Evolutionary conservation across 2,797 vertebrate genomes (phyloP), one percentile per base, ranked within the genome.

Genomic region (Rhinogobio ventralis): DNA sequence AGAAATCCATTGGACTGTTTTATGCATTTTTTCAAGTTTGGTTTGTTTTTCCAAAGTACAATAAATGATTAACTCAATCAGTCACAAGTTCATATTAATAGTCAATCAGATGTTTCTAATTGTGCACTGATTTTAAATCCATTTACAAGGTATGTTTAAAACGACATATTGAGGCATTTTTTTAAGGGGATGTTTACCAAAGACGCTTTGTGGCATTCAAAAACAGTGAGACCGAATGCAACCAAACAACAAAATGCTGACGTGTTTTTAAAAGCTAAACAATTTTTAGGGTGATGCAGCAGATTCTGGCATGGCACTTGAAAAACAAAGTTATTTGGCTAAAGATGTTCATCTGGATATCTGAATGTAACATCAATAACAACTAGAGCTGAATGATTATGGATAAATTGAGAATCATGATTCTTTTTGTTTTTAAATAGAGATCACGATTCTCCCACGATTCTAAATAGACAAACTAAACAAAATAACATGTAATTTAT

Each of bases 51-150:
- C 13, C 49, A 20, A 69, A 68, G 64, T 36, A 36, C 28, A 79
- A 53, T n/a, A 79, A 79, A 66, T 78, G 1, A 78, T 78, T 64
- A 77, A 60, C 36, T 62, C 33, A 42, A 76, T 23, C 2, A 57
- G 30, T 36, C 30, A 36, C 55, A 42, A 80, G 30, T 42, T 81
- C 4, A 25, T 25, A 53, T 20, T 49, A 80, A 25, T 25, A 39
- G 20, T 30, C 55, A 77, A 45, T 42, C n/a, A 19, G 33, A 77
- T 19, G 36, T 25, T 25, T 45, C 36, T 19, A 25, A 76, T 57
- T 20, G 5, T 62, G 23, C 13, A 57, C 13, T 23, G n/a, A 28
- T 74, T 49, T 46, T 36, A 6, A 13, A 7, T 74, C 4, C 20
- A 72, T 46, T 28, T 46, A 46, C n/a, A 46, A 46, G 7, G 42